Conservation (phyloP, 1,140 invertebrate genomes). For the Drosophila gunungcola region DNA sequence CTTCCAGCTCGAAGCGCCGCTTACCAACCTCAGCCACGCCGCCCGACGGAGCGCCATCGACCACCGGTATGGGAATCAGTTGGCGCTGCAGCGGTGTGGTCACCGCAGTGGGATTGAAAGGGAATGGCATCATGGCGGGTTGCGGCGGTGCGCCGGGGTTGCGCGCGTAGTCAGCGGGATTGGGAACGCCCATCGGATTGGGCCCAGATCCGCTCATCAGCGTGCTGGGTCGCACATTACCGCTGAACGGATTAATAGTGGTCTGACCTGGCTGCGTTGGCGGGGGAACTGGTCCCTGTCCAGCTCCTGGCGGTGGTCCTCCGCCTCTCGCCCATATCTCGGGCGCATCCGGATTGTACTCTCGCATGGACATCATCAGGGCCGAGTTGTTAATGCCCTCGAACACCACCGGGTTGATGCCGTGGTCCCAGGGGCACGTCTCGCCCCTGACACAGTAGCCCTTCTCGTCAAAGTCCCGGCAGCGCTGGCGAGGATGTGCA, state of each 20-base stretch:
- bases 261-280: conserved; percentile 56
- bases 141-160: conserved; percentile 50
- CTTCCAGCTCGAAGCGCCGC: conserved; percentile 80
- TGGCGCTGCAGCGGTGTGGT: conserved; percentile 86
- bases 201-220: conserved; percentile 30
- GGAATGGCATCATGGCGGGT: conserved; percentile 74
- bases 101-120: conserved; percentile 76
- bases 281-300: conserved; percentile 64
- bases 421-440: conserved; percentile 97
- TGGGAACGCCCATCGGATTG: conserved; percentile 63
- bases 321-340: conserved; percentile 88
- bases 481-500: conserved; percentile 68
- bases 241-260: conserved; percentile 77
- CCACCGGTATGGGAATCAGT: conserved; percentile 88
- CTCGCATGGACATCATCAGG: conserved; percentile 86
- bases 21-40: conserved; percentile 61
- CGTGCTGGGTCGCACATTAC: conserved; percentile 67
- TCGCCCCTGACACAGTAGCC: conserved; percentile 98
- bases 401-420: conserved; percentile 95
- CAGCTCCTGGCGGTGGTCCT: conserved; percentile 66
- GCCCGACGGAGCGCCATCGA: conserved; percentile 80
- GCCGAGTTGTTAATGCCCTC: conserved; percentile 89
- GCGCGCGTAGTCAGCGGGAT: conserved; percentile 69
- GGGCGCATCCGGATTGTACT: conserved; percentile 95
- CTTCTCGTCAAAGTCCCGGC: conserved; percentile 88